Conservation (phyloP, 1,140 invertebrate species). For the Megathymus violae region DNA sequence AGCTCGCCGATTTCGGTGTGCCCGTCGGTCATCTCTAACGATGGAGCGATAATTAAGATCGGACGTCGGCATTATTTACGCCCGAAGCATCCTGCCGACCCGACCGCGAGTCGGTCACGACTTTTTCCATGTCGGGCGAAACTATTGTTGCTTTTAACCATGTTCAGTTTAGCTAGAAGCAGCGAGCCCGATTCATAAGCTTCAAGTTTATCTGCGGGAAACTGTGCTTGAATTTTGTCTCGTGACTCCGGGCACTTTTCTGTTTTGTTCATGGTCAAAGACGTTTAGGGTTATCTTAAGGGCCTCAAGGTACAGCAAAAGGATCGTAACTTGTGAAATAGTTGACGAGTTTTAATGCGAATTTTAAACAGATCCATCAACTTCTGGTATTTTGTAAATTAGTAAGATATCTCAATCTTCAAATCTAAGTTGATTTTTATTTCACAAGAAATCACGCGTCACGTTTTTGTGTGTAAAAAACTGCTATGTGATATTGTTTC, state of each 20-base stretch:
- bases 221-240: constrained; percentile 33
- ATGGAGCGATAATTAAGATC: constrained; percentile 81
- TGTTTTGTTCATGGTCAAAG: constrained; percentile 33
- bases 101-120: constrained; percentile 72
- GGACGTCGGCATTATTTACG: constrained; percentile 80
- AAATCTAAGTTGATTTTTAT: no score
- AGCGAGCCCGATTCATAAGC: constrained; percentile 49
- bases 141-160: constrained; percentile 73
- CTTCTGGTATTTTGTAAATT: no score
- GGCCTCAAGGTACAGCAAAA: constrained; percentile 8
- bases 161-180: constrained; percentile 56
- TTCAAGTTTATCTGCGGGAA: constrained; percentile 40
- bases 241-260: constrained; percentile 30
- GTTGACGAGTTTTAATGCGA: neutral
- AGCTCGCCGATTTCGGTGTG: constrained; percentile 71
- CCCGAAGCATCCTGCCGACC: constrained; percentile 72
- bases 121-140: constrained; percentile 75
- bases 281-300: constrained; percentile 18
- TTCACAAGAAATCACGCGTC: no score
- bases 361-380: no score
- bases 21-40: constrained; percentile 79
- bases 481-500: no score
- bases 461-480: no score
- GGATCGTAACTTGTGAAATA: neutral
- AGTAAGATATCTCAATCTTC: no score